A percentile compares a stretch with the other conserved stretches of the same genome.
Evolutionary conservation across 2,113 vertebrate species (phyloP).

Genomic region (Eulacestoma nigropectus): DNA sequence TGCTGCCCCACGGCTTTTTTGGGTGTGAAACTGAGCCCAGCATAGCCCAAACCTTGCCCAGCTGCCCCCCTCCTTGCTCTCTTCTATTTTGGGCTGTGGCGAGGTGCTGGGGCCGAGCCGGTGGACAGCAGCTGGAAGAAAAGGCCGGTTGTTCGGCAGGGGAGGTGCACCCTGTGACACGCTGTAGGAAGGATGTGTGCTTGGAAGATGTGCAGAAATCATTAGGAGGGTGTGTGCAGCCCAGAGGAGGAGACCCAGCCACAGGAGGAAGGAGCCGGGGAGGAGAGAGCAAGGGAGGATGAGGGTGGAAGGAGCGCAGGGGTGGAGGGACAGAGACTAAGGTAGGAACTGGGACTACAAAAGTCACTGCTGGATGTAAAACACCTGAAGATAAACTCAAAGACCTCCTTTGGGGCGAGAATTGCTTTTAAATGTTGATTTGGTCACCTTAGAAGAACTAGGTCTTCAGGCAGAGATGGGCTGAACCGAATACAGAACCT

Average conservation of each 20-base stretch:
- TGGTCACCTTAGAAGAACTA: background rate
- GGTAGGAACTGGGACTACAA: background rate
- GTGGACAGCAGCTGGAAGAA: slow-evolving; percentile 18
- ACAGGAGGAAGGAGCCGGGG: background rate
- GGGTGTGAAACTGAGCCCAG: background rate
- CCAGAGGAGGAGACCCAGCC: background rate
- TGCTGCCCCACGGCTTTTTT: background rate
- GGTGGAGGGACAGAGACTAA: background rate
- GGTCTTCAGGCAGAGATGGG: background rate
- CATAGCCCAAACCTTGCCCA: background rate
- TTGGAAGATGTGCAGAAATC: slow-evolving; percentile 21
- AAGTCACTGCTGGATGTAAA: background rate
- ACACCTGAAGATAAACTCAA: background rate
- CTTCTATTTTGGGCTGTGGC: background rate
- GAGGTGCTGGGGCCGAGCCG: background rate
- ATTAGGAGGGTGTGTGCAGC: background rate
- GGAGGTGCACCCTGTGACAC: background rate
- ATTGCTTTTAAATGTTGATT: background rate
- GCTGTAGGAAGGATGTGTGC: background rate
- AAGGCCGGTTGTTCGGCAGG: slow-evolving; percentile 1
- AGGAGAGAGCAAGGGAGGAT: background rate
- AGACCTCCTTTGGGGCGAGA: background rate
- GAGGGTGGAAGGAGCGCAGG: background rate
- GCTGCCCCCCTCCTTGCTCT: background rate
- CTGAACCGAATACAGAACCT: background rate